Evolutionary conservation across 2,797 vertebrate genomes (phyloP), one percentile per base, ranked within the genome.

Genomic region (Sebastes wilsoni): DNA sequence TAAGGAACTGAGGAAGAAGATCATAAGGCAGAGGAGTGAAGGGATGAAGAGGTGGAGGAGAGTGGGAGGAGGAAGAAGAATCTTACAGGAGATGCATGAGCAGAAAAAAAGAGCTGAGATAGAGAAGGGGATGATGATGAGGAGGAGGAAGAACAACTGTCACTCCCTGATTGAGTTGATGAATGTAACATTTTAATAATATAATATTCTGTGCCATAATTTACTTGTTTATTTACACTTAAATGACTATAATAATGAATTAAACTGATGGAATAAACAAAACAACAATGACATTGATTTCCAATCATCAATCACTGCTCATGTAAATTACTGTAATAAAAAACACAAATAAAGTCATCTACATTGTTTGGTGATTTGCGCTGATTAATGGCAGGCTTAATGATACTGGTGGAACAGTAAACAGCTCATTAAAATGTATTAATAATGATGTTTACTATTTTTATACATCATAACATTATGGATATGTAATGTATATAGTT

Each of bases 371-470:
- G 28, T 68, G 59, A 60, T 72, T 82, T 82, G 56, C 4, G 1
- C 7, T 80, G 56, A 77, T 68, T 81, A 68, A 78, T 72, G 36
- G n/a, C 27, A 11, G 22, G 16, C 34, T 60, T 72, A 85, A 86
- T 70, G n/a, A 71, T 8, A 4, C 2, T 6, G 18, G 60, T 83
- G 18, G 0, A 52, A 67, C 20, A 54, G n/a, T 69, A n/a, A 75
- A 25, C 55, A 61, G 4, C 28, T 76, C 73, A 71, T 86, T 82
- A 67, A 80, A 66, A 66, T 49, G 11, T 27, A 56, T 36, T 58
- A 64, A 27, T 80, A 32, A 83, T 82, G 71, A 32, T 59, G 78
- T 76, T 87, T 78, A 61, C 36, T 23, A 14, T 8, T 73, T 28
- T 5, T 61, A 16, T 28, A 65, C 58, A 69, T 58, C 13, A 65